A percentile compares a stretch with the other conserved stretches of the same genome.
Evolutionary conservation across 2,797 vertebrate species (phyloP).

Genomic region (Dallia pectoralis): DNA sequence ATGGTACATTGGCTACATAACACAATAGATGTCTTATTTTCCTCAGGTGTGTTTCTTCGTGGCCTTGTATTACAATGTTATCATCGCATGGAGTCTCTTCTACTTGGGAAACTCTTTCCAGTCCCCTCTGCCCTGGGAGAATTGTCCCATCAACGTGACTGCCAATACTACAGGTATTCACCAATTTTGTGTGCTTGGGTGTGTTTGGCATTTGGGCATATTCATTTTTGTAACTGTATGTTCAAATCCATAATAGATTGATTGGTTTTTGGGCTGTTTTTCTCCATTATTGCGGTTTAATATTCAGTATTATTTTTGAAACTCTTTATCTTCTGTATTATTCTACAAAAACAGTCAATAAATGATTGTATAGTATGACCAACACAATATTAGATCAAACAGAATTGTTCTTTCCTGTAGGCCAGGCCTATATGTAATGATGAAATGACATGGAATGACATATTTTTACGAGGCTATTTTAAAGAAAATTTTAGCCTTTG

Average conservation of each 20-base stretch:
- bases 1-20: slow-evolving; percentile 6
- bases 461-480: too few relatives aligned
- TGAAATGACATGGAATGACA: too few relatives aligned
- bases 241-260: not conserved
- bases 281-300: too few relatives aligned
- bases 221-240: not conserved
- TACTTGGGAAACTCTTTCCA: slow-evolving; percentile 85
- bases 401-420: too few relatives aligned
- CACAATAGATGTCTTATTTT: slow-evolving; percentile 15
- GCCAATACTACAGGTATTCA: slow-evolving; percentile 71
- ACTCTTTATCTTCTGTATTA: too few relatives aligned
- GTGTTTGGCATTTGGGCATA: not conserved
- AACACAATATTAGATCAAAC: too few relatives aligned
- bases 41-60: slow-evolving; percentile 83
- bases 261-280: not conserved
- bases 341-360: too few relatives aligned
- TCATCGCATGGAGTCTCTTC: slow-evolving; percentile 86
- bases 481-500: too few relatives aligned
- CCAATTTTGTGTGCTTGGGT: not conserved
- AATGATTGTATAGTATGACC: too few relatives aligned
- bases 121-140: slow-evolving; percentile 75
- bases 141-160: slow-evolving; percentile 67
- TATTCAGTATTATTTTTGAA: too few relatives aligned
- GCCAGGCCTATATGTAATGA: too few relatives aligned
- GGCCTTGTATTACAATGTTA: slow-evolving; percentile 85